Evolutionary conservation across 2,888 invertebrate genomes (phyloP).

Genomic region (Petrophora chlorosata): DNA sequence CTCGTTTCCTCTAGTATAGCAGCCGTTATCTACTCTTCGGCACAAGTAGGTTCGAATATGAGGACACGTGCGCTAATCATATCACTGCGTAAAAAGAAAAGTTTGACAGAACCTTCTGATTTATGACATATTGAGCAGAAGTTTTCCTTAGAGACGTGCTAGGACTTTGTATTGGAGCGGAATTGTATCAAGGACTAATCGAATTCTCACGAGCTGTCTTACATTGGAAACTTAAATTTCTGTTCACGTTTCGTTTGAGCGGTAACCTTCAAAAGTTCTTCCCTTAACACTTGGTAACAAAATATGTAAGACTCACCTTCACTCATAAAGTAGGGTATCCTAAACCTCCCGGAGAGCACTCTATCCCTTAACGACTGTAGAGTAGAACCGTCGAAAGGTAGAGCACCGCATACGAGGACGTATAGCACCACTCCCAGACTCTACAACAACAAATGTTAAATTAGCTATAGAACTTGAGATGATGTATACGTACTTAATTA

Average conservation of each 20-base stretch:
- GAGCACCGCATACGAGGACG: constrained; percentile 96
- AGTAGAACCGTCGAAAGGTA: constrained; percentile 98
- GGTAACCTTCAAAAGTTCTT: no score
- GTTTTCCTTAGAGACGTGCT: constrained; percentile 17
- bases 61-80: constrained; percentile 21
- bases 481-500: no score
- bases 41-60: constrained; percentile 10
- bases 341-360: constrained; percentile 96
- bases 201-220: neutral
- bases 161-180: constrained; percentile 12
- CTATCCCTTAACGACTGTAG: constrained; percentile 95
- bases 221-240: no score
- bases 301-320: constrained; percentile 86
- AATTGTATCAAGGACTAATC: constrained; percentile 3
- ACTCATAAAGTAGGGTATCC: constrained; percentile 99
- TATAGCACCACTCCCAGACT: constrained; percentile 98
- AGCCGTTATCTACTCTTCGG: neutral
- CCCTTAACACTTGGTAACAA: neutral
- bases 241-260: no score
- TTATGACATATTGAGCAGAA: constrained; percentile 21
- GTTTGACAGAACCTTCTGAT: constrained; percentile 17
- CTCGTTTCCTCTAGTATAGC: constrained; percentile 6
- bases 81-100: constrained; percentile 20
- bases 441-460: constrained; percentile 83
- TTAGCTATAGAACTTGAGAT: no score